Evolutionary conservation across 2,113 vertebrate genomes (phyloP), one percentile per base, ranked within the genome.

Genomic region (Rattus rattus): DNA sequence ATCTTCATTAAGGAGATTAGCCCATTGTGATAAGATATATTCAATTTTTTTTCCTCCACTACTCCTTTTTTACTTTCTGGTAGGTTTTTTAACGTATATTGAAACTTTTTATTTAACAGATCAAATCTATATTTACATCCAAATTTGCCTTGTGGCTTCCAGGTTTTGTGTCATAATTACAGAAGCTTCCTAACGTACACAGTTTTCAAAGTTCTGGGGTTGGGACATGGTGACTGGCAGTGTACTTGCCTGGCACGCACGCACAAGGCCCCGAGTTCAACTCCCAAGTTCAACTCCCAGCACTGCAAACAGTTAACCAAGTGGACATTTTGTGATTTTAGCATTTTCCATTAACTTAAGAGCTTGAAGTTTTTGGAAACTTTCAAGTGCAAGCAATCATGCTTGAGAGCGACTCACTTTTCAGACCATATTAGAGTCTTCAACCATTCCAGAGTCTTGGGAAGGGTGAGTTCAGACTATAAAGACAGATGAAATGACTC

Each of bases 1-100:
- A 63, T 75, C 22, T 80, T 91, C 86, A 61, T 84, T 88, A 70
- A 89, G n/a, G 30, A 91, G 84, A 72, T 96, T 47, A 88, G 10
- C 49, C 49, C 33, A 36, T 69, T 65, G 26, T 61, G 56, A 85
- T 39, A 70, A 9, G 72, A 69, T 39, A 7, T 54, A 54, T 54
- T 17, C 28, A 85, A 1, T 14, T 56, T 89, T 85, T 76, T 28
- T 22, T 47, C 43, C 30, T 65, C 39, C 8, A 39, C 75, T 67
- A 83, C 26, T 54, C 54, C 16, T 43, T 73, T 84, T 94, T 86
- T 20, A 77, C 70, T 73, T 73, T 75, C 70, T 73, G 63, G 30
- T 69, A 49, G 43, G 30, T 69, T 52, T 49, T 87, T 52, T 43
- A 69, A 24, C 92, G 67, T 76, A 90, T 90, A 81, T 54, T 84